A percentile compares a stretch with the other conserved stretches of the same genome.
These are phyloP conservation scores for Pitangus sulphuratus DNA, from an alignment of 2,797 vertebrate species.

Conservation along the genomic window DNA sequence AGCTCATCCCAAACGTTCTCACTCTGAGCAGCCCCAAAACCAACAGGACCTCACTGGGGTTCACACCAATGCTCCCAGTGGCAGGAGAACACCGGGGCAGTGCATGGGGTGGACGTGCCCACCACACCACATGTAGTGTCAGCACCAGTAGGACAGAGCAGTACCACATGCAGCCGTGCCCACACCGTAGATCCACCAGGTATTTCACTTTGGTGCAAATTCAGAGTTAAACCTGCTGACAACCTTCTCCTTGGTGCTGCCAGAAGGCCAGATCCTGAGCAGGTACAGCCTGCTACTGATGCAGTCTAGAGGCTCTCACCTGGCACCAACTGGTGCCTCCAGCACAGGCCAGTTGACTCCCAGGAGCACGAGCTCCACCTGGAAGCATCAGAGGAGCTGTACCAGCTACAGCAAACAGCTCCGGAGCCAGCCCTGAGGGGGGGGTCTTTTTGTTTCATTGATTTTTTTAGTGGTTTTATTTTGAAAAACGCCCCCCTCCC, in stretches of 20 bases:
- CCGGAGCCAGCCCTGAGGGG: rapidly evolving
- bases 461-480: neutral
- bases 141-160: neutral
- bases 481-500: neutral
- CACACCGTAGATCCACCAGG: rapidly evolving
- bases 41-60: rapidly evolving
- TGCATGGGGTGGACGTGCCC: rapidly evolving
- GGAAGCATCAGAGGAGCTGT: neutral
- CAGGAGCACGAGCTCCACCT: neutral
- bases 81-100: rapidly evolving
- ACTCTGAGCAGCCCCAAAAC: neutral
- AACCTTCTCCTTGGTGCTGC: neutral
- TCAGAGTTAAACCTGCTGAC: neutral
- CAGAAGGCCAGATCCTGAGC: neutral
- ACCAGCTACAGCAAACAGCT: neutral
- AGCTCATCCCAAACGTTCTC: neutral
- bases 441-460: neutral
- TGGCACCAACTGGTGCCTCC: neutral
- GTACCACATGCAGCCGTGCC: rapidly evolving
- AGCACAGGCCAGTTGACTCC: neutral
- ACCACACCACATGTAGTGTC: rapidly evolving
- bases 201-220: neutral
- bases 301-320: neutral
- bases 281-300: neutral
- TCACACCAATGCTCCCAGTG: neutral